Evolutionary conservation across 2,888 invertebrate species (phyloP).

Genomic region (Carcina quercana): DNA sequence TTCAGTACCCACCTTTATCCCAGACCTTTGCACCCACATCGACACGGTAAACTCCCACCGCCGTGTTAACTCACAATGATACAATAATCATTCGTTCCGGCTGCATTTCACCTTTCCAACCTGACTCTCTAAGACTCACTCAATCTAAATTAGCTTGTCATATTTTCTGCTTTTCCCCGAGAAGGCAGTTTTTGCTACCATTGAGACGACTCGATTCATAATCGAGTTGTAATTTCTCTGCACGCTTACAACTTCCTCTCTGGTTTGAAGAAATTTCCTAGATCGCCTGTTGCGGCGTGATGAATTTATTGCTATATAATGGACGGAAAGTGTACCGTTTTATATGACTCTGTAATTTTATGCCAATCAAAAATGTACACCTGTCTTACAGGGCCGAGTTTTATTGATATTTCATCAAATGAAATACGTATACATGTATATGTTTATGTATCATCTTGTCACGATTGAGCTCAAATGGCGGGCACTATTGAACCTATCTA

Average conservation of each 20-base stretch:
- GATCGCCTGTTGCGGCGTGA: slow-evolving; percentile 20
- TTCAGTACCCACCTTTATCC: slow-evolving; percentile 27
- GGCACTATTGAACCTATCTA: too few relatives aligned
- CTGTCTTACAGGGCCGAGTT: slow-evolving; percentile 4
- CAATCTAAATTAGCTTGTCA: slow-evolving; percentile 64
- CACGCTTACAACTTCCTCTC: slow-evolving; percentile 35
- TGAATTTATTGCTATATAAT: slow-evolving; percentile 49
- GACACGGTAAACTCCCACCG: slow-evolving; percentile 30
- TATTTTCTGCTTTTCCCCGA: slow-evolving; percentile 51
- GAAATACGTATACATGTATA: too few relatives aligned
- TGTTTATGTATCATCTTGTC: too few relatives aligned
- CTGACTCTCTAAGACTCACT: slow-evolving; percentile 40
- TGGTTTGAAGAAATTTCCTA: slow-evolving; percentile 26
- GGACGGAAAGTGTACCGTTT: slow-evolving; percentile 43
- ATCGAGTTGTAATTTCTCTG: slow-evolving; percentile 42
- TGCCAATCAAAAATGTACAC: slow-evolving; percentile 29
- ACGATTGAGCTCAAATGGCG: too few relatives aligned
- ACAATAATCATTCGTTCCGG: slow-evolving; percentile 52
- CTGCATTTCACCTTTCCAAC: slow-evolving; percentile 49
- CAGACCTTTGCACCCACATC: slow-evolving; percentile 37
- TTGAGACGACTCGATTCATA: slow-evolving; percentile 30
- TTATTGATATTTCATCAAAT: too few relatives aligned
- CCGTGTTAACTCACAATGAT: slow-evolving; percentile 34
- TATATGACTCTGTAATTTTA: slow-evolving; percentile 33
- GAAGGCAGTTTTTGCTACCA: slow-evolving; percentile 33